Percentiles rank a stretch among this genome's conserved stretches.
phyloP scores from a whole-genome alignment of 2,888 invertebrate genomes.

The Rhagonycha fulva region DNA sequence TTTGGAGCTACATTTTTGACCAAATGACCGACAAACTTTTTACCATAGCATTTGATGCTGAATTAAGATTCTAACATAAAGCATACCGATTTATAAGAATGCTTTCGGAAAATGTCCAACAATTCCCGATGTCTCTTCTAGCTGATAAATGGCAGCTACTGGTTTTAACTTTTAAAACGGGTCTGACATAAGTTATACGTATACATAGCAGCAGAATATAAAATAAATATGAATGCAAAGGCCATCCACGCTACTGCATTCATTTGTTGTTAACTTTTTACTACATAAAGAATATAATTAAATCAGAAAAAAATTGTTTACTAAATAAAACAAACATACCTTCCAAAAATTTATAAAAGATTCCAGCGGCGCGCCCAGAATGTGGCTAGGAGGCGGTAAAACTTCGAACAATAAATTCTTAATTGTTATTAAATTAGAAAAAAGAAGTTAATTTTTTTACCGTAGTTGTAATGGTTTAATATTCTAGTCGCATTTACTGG shows the following conservation, averaged over 20 bases:
- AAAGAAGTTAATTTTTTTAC: background rate
- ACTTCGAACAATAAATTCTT: background rate
- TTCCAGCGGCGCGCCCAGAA: background rate
- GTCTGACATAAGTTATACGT: constrained; percentile 28
- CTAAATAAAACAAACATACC: background rate
- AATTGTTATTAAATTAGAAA: too few species aligned
- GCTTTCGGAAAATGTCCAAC: constrained; percentile 40
- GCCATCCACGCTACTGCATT: constrained; percentile 7
- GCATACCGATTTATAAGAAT: constrained; percentile 35
- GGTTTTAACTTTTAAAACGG: constrained; percentile 43
- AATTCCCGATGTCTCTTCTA: constrained; percentile 38
- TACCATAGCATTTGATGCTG: constrained; percentile 29
- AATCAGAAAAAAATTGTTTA: background rate
- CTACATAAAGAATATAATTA: background rate
- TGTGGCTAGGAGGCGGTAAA: background rate
- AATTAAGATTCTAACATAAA: constrained; percentile 31
- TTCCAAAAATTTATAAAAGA: background rate
- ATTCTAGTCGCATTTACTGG: constrained; percentile 40
- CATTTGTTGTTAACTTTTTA: background rate
- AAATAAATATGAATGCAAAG: constrained; percentile 24
- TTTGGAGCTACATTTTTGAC: constrained; percentile 11
- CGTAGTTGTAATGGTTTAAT: constrained; percentile 37
- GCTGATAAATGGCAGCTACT: constrained; percentile 48
- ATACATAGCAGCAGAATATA: constrained; percentile 22
- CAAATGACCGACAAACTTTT: constrained; percentile 22